Evolutionary conservation across 2,888 invertebrate genomes (phyloP).

Genomic region (Eupithecia abbreviata): DNA sequence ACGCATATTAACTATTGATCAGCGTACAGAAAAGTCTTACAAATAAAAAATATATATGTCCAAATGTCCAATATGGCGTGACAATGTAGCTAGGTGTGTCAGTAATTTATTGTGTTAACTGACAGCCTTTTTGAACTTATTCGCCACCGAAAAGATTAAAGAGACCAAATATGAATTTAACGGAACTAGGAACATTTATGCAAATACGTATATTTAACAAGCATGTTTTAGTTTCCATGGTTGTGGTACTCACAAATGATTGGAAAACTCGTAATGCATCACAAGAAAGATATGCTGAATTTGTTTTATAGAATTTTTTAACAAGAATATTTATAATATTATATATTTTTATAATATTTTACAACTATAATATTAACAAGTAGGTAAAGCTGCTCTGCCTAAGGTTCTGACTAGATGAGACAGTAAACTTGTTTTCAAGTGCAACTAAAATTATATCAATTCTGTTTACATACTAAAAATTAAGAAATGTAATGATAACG

Average conservation of each 20-base stretch:
- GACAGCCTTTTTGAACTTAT: too few relatives aligned
- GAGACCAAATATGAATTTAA: too few relatives aligned
- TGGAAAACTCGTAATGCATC: not conserved
- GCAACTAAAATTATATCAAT: not conserved
- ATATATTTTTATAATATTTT: too few relatives aligned
- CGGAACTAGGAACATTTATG: not conserved
- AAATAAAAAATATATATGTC: too few relatives aligned
- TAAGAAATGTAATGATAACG: not conserved
- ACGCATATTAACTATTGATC: too few relatives aligned
- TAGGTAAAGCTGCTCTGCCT: not conserved
- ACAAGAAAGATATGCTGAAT: not conserved
- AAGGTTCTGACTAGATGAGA: not conserved
- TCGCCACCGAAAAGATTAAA: too few relatives aligned
- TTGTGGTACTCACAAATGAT: not conserved
- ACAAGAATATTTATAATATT: too few relatives aligned
- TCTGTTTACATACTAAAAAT: not conserved
- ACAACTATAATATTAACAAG: not conserved
- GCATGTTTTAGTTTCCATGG: not conserved
- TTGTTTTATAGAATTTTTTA: not conserved
- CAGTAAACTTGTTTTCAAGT: not conserved
- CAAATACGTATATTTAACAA: not conserved
- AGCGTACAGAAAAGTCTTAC: too few relatives aligned
- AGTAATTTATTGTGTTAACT: too few relatives aligned
- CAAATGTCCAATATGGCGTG: too few relatives aligned
- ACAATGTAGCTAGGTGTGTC: too few relatives aligned